Percentiles rank a stretch among this genome's conserved stretches.
Conservation (phyloP, 1,140 invertebrate species). For the Caligus rogercresseyi region DNA sequence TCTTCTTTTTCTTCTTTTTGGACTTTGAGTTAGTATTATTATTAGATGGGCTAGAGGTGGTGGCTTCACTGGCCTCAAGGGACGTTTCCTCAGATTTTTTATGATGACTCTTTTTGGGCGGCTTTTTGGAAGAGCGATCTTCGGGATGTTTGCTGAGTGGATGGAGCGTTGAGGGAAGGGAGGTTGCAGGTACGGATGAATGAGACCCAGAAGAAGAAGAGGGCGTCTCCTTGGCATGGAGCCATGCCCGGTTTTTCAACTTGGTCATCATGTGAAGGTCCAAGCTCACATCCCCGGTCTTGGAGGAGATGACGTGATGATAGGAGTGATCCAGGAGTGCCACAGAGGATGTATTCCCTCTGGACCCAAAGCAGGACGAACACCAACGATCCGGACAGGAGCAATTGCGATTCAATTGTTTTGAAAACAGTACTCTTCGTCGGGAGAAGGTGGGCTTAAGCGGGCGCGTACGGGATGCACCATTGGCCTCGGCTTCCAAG, state of each 20-base stretch:
- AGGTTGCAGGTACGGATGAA: neutral
- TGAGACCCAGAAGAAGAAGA: no score
- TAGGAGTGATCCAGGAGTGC: slow-evolving; percentile 60
- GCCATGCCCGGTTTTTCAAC: slow-evolving; percentile 16
- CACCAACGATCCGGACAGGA: slow-evolving; percentile 32
- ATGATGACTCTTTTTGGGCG: no score
- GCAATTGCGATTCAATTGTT: slow-evolving; percentile 5
- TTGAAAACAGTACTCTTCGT: neutral
- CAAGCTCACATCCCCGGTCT: slow-evolving; percentile 28
- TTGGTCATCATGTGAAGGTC: slow-evolving; percentile 8
- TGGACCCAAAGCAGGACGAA: slow-evolving; percentile 55
- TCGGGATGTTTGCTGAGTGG: neutral
- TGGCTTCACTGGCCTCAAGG: neutral
- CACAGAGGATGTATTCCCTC: slow-evolving; percentile 45
- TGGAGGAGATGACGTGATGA: slow-evolving; percentile 69
- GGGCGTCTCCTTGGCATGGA: neutral
- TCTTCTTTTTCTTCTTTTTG: neutral
- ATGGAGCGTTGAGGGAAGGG: no score
- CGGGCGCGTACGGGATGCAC: slow-evolving; percentile 8
- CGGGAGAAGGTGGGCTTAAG: neutral
- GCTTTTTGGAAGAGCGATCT: neutral
- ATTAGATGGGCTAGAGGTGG: neutral
- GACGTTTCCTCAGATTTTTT: neutral
- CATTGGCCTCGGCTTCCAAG: slow-evolving; percentile 11
- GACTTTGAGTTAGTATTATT: no score